These are phyloP conservation scores for Schizaphis graminum DNA, from an alignment of 2,888 invertebrate genomes.

Conservation along the genomic window DNA sequence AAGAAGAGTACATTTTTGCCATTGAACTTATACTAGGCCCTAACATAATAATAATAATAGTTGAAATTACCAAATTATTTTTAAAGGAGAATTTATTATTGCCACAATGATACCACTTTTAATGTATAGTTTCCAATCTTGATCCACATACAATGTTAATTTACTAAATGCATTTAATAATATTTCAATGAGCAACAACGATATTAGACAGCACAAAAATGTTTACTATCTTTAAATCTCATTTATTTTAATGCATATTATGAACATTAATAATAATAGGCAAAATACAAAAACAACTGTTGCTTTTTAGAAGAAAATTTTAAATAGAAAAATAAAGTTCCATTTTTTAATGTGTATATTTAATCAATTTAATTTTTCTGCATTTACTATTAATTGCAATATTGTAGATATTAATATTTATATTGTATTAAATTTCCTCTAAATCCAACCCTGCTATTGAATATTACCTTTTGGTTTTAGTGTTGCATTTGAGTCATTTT, in stretches of 20 bases:
- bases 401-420: background rate
- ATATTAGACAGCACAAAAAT: background rate
- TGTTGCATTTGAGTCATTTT: background rate
- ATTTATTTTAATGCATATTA: background rate
- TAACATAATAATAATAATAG: background rate
- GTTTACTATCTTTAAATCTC: background rate
- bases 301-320: background rate
- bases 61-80: background rate
- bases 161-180: background rate
- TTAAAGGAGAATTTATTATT: background rate
- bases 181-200: background rate
- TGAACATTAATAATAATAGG: background rate
- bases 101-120: background rate
- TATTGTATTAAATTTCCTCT: background rate
- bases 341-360: background rate
- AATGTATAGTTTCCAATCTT: background rate
- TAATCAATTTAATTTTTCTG: background rate
- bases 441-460: background rate
- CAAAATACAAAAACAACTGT: background rate
- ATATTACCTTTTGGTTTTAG: slow-evolving; percentile 55
- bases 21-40: background rate
- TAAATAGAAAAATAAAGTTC: background rate
- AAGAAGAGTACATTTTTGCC: background rate
- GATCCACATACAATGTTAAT: background rate
- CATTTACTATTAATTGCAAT: background rate